Evolutionary conservation across 2,113 vertebrate genomes (phyloP), one percentile per base, ranked within the genome.

Genomic region (Mobula hypostoma): DNA sequence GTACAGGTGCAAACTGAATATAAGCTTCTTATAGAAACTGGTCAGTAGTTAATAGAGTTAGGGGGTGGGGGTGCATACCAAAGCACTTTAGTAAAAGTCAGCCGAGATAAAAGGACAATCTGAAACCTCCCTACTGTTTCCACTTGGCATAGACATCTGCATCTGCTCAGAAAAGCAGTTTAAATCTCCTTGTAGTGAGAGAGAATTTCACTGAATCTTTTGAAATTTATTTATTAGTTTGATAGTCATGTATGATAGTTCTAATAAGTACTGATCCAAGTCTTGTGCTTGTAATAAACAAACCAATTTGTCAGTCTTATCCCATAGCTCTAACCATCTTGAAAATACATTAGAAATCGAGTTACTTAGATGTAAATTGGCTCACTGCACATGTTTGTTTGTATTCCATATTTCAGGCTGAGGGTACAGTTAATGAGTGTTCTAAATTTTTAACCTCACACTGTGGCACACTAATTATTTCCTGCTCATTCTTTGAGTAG

Each of bases 21-120:
- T 74, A 93, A 93, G 68, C 91, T 76, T 48, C 68, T 93, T 93
- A 93, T 74, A 27, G 63, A 91, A 91, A 91, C 63, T 36, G 61
- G 24, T 72, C 91, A 74, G 91, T 2, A n/a, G 29, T 58, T 72
- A 68, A 93, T 74, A 56, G 32, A 93, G 4, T 68, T 48, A 36
- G 48, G 48, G 48, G 48, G 48, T 2, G 56, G 36, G 68, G 40
- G 27, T 29, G 21, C 3, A 24, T 93, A 56, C 70, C 9, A 27
- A 74, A 74, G 2, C 8, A 21, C 21, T 32, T 93, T 36, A 56
- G 68, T 48, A 74, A 93, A 66, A 70, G 88, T 70, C 63, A 68
- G n/a, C n/a, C 66, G 21, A 32, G n/a, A 68, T 91, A 91, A 91
- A 32, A 68, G 88, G 63, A n/a, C n/a, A 91, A 36, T 70, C 21